phyloP scores from a whole-genome alignment of 2,113 vertebrate genomes.

The Junco hyemalis region DNA sequence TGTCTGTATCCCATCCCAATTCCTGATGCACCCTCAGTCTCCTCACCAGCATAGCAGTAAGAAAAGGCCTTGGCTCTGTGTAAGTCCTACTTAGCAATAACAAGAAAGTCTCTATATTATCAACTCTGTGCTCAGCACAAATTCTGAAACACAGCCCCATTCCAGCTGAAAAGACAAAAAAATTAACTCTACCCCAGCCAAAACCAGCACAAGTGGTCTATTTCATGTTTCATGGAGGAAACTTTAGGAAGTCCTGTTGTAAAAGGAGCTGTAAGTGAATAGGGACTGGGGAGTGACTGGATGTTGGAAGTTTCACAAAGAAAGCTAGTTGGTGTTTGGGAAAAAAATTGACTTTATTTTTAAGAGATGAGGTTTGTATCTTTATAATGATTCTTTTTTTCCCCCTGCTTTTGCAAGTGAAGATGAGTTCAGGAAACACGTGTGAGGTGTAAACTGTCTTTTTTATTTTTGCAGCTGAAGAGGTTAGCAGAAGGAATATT shows the following conservation, averaged over 20 bases:
- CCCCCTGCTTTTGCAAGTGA: neutral
- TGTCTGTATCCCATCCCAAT: neutral
- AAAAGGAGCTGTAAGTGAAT: neutral
- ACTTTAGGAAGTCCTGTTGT: neutral
- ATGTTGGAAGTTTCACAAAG: neutral
- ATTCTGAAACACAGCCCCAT: neutral
- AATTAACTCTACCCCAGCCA: neutral
- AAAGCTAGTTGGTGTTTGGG: neutral
- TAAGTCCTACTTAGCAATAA: neutral
- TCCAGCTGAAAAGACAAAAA: neutral
- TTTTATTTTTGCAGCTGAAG: neutral
- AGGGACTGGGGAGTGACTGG: neutral
- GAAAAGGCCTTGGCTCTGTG: neutral
- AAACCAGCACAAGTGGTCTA: neutral
- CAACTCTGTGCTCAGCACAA: neutral
- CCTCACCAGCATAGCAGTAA: neutral
- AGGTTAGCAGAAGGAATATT: neutral
- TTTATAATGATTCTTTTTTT: neutral
- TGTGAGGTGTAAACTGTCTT: neutral
- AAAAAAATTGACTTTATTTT: neutral
- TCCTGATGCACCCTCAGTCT: fast-evolving
- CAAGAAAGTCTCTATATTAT: neutral
- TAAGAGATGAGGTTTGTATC: neutral
- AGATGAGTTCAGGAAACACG: neutral
- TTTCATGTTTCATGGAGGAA: neutral